Base-by-base conservation (phyloP, 2,113 vertebrate genomes). In the Siniperca chuatsi region DNA sequence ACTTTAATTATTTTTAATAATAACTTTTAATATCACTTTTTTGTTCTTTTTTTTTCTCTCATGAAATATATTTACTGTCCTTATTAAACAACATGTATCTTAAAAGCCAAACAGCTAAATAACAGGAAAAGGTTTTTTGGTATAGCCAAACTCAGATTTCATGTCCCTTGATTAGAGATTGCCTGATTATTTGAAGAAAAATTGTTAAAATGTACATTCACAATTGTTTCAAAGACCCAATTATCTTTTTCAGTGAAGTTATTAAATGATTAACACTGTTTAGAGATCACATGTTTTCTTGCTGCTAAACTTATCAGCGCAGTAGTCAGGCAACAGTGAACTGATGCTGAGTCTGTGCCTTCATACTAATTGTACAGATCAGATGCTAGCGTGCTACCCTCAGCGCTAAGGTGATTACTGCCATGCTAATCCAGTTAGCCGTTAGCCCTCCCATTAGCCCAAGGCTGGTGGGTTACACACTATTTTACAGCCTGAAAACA, bases 341-440 rank as follows among this genome's bases (percentile, higher is more conserved):
- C 9, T 61, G 15, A 35, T 37, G 29, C 75, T 2, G 71, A 52
- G 67, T 67, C 48, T 40, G 29, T 72, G 62, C 20, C 23, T 78
- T 37, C 62, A 29, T 54, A 52, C 40, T 79, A 73, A 82, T 83
- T 72, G 68, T 21, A 73, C 70, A 58, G 77, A 87, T 85, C 68
- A 79, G 85, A 86, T 40, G 68, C 57, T 83, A 42, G 82, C 57
- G 46, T 44, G 58, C 79, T 70, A 4, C 65, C 42, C 33, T 48
- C 57, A 37, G 65, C 20, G 33, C 65, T 83, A 81, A 93, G 64
- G 54, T 81, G 76, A 89, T 94, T 91, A 87, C 74, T 25, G 83
- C 55, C 60, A 66, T 58, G 73, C 73, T 87, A 92, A 94, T 93
- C 87, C 86, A 82, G 75, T 91, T 90, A 87, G 74, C 81, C 0